Percentiles rank a stretch among this genome's conserved stretches.
These are phyloP conservation scores for Leucopternis melanops DNA, from an alignment of 2,113 vertebrate species.

Conservation along the genomic window DNA sequence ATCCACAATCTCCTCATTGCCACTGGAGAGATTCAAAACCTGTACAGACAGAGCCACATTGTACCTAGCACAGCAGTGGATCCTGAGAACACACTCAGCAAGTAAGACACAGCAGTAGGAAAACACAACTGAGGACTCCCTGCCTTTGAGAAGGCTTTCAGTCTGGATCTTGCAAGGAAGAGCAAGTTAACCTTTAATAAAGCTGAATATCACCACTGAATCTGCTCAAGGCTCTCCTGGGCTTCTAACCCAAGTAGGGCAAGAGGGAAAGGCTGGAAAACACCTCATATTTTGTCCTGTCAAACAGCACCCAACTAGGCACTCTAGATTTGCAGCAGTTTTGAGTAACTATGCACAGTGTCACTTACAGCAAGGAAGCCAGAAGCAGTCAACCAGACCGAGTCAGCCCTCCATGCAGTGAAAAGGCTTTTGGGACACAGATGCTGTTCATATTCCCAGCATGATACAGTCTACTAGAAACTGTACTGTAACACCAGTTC, in stretches of 20 bases:
- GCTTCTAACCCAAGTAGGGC: neutral
- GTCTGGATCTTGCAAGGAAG: neutral
- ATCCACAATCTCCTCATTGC: conserved; percentile 64
- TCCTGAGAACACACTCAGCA: neutral
- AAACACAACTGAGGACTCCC: neutral
- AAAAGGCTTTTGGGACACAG: neutral
- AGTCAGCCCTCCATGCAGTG: neutral
- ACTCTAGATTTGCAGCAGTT: neutral
- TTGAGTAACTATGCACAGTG: neutral
- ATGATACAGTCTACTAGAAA: neutral
- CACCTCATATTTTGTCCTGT: neutral
- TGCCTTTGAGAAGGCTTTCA: neutral
- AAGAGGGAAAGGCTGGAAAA: neutral
- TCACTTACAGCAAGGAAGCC: neutral
- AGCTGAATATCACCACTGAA: neutral
- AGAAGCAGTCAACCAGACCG: neutral
- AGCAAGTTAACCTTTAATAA: neutral
- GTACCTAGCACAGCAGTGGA: neutral
- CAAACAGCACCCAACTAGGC: neutral
- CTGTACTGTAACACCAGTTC: neutral
- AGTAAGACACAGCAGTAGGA: neutral
- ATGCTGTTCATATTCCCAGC: neutral
- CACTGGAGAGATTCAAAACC: conserved; percentile 69
- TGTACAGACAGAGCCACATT: neutral
- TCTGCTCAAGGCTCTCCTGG: neutral